Evolutionary conservation across 2,797 vertebrate genomes (phyloP).

Genomic region (Zalophus californianus): DNA sequence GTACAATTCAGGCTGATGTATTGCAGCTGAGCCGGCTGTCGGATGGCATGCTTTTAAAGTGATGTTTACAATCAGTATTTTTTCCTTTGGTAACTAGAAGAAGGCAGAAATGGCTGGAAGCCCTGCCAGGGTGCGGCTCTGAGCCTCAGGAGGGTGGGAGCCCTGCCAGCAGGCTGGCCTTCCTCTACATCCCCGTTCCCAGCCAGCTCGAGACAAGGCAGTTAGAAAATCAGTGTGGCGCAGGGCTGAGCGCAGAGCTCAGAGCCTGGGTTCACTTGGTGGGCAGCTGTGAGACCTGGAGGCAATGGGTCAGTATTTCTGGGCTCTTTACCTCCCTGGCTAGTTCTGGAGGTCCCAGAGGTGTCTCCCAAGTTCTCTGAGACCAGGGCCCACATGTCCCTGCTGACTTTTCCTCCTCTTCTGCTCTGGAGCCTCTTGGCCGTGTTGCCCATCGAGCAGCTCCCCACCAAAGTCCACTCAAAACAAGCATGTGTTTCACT

Average conservation of each 20-base stretch:
- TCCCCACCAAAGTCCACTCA: not conserved
- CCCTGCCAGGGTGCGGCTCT: conserved; percentile 47
- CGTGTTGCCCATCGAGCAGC: not conserved
- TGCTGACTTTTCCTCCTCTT: not conserved
- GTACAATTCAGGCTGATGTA: conserved; percentile 86
- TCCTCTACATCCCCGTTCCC: not conserved
- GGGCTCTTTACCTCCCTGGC: not conserved
- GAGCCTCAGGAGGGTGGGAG: not conserved
- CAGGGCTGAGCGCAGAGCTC: not conserved
- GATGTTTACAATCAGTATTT: conserved; percentile 86
- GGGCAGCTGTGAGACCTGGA: not conserved
- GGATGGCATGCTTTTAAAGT: conserved; percentile 85
- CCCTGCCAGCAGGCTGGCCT: not conserved
- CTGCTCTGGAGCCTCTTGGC: not conserved
- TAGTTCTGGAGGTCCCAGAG: not conserved
- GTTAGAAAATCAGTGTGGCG: not conserved
- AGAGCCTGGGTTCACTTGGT: not conserved
- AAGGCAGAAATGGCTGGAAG: conserved; percentile 12
- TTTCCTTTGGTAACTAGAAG: conserved; percentile 85
- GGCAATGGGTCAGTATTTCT: not conserved
- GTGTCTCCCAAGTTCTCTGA: not conserved
- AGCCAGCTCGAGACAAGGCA: not conserved
- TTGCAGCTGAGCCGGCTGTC: conserved; percentile 77
- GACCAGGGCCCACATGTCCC: fast-evolving
- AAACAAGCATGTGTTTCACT: not conserved